Conservation (phyloP, 2,113 vertebrate species). For the Callospermophilus lateralis region DNA sequence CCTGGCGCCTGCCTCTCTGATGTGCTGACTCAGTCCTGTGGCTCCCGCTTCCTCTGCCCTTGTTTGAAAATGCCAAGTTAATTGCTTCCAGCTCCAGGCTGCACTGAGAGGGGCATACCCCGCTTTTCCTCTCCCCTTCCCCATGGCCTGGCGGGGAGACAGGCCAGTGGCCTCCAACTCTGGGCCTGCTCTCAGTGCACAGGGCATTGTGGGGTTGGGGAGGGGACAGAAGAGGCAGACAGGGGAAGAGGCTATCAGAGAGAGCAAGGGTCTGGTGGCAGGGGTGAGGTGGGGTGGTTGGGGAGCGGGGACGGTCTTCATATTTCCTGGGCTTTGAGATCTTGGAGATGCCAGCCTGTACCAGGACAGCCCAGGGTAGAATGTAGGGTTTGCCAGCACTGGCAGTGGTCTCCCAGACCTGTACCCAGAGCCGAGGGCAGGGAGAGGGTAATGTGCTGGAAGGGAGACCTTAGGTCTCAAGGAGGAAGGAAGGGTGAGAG, state of each 20-base stretch:
- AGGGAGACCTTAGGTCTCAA: background rate
- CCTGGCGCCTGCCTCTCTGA: constrained; percentile 46
- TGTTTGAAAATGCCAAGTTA: constrained; percentile 76
- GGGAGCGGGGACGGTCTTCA: background rate
- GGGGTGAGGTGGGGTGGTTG: too few species aligned
- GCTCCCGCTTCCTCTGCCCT: constrained; percentile 72
- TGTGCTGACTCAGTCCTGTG: constrained; percentile 78
- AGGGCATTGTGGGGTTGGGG: background rate
- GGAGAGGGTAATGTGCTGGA: background rate
- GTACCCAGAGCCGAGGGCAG: background rate
- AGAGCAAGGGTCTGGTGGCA: background rate
- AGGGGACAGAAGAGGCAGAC: background rate
- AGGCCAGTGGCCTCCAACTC: background rate
- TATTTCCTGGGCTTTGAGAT: background rate
- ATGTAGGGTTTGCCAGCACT: background rate
- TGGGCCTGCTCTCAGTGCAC: background rate
- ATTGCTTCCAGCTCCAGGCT: constrained; percentile 77
- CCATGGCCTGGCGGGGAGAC: background rate
- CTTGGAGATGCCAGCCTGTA: background rate
- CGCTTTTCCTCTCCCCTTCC: background rate
- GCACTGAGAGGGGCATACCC: constrained; percentile 8
- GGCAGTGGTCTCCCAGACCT: background rate
- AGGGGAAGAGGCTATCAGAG: background rate
- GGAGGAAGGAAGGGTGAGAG: background rate
- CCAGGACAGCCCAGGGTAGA: background rate